A percentile compares a stretch with the other conserved stretches of the same genome.
Evolutionary conservation across 2,888 invertebrate genomes (phyloP).

Genomic region (Tachina lurida): DNA sequence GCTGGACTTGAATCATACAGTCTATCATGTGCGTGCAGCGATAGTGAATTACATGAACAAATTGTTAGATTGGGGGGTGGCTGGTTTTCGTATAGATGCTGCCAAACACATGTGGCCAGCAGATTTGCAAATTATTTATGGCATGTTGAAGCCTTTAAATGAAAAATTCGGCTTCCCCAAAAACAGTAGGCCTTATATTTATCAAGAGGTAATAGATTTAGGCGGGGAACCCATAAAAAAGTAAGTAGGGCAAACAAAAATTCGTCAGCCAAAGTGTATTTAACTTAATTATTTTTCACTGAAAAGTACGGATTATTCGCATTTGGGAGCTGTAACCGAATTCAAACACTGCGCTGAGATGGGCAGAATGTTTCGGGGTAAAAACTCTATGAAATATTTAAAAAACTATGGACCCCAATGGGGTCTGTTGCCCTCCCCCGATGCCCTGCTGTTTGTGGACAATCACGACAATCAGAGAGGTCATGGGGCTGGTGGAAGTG

Average conservation of each 20-base stretch:
- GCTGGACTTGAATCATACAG: slow-evolving; percentile 88
- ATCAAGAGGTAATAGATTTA: slow-evolving; percentile 90
- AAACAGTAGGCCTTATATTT: slow-evolving; percentile 85
- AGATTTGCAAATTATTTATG: slow-evolving; percentile 84
- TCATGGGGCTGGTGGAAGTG: slow-evolving; percentile 85
- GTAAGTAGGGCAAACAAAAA: slow-evolving; percentile 44
- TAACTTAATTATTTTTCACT: no score
- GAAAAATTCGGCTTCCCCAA: slow-evolving; percentile 85
- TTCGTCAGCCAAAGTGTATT: not conserved
- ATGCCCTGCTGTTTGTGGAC: slow-evolving; percentile 90
- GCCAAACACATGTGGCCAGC: slow-evolving; percentile 91
- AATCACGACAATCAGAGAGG: slow-evolving; percentile 95
- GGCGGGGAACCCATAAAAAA: slow-evolving; percentile 83
- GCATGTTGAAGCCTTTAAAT: slow-evolving; percentile 84
- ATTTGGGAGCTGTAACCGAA: slow-evolving; percentile 88
- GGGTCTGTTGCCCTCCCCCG: slow-evolving; percentile 85
- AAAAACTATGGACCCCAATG: slow-evolving; percentile 86
- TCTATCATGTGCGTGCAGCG: slow-evolving; percentile 85
- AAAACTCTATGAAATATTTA: slow-evolving; percentile 86
- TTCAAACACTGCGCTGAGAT: slow-evolving; percentile 83
- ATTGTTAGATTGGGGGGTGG: slow-evolving; percentile 86
- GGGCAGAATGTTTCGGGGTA: slow-evolving; percentile 84
- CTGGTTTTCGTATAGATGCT: slow-evolving; percentile 91
- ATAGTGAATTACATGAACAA: slow-evolving; percentile 81
- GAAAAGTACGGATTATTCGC: slow-evolving; percentile 82